phyloP scores from a whole-genome alignment of 2,113 vertebrate genomes.

The Suncus etruscus region DNA sequence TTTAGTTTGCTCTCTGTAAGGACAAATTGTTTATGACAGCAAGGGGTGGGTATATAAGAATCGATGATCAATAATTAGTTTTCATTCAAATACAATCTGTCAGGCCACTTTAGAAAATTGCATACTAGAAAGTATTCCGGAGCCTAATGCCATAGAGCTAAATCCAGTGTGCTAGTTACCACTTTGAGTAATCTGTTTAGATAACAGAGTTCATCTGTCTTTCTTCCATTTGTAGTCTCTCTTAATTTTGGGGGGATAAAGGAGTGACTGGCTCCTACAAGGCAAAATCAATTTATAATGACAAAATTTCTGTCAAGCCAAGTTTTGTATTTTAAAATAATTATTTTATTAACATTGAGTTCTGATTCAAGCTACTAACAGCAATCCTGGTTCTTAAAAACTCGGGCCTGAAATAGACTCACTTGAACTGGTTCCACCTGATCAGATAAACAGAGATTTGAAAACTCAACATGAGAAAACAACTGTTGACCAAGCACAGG shows the following conservation, averaged over 20 bases:
- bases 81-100: not conserved
- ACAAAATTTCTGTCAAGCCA: not conserved
- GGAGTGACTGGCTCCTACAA: not conserved
- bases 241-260: not conserved
- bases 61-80: not conserved
- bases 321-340: not conserved
- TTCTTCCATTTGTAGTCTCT: not conserved
- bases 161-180: not conserved
- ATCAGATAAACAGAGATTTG: not conserved
- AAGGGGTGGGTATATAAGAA: constrained; percentile 36
- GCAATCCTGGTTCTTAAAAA: not conserved
- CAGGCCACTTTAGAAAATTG: too few relatives aligned
- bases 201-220: not conserved
- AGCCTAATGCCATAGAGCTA: not conserved
- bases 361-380: not conserved
- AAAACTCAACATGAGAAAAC: not conserved
- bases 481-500: not conserved
- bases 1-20: not conserved
- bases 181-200: not conserved
- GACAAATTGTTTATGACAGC: not conserved
- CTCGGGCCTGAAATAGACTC: not conserved
- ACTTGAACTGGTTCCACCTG: not conserved
- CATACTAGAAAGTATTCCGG: not conserved
- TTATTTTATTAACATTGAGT: constrained; percentile 19
- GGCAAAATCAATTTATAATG: constrained; percentile 13